Percentiles rank a stretch among this genome's conserved stretches.
phyloP scores from a whole-genome alignment of 23 tunicate species.

The Trididemnum miniatum region DNA sequence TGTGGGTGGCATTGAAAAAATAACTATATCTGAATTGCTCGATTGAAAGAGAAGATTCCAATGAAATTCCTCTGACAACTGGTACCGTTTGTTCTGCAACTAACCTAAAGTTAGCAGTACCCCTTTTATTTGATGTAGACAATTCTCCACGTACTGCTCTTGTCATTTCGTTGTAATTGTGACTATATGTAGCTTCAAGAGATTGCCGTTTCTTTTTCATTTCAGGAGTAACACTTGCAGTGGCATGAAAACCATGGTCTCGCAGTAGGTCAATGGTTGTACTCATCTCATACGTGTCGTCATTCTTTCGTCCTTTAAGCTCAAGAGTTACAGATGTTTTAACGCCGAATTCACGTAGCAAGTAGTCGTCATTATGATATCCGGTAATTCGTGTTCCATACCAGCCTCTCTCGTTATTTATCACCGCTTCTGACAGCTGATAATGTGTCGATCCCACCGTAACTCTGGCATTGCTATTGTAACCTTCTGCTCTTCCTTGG shows the following conservation, averaged over 20 bases:
- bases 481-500: neutral
- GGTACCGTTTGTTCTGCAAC: neutral
- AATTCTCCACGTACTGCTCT: neutral
- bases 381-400: constrained; percentile 32
- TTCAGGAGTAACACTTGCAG: neutral
- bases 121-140: neutral
- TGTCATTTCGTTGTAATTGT: neutral
- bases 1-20: neutral
- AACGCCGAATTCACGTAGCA: neutral
- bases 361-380: constrained; percentile 17
- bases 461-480: neutral
- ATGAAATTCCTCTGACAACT: neutral
- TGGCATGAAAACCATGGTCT: neutral
- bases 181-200: neutral
- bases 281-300: neutral
- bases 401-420: constrained; percentile 29
- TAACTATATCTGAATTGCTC: neutral
- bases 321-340: no score
- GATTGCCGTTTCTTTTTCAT: neutral
- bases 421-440: constrained; percentile 10
- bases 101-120: neutral
- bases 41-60: neutral
- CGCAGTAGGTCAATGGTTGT: neutral
- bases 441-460: neutral
- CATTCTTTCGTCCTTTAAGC: neutral